A percentile compares a stretch with the other conserved stretches of the same genome.
These are phyloP conservation scores for Eueides isabella DNA, from an alignment of 1,140 invertebrate genomes.

Conservation along the genomic window DNA sequence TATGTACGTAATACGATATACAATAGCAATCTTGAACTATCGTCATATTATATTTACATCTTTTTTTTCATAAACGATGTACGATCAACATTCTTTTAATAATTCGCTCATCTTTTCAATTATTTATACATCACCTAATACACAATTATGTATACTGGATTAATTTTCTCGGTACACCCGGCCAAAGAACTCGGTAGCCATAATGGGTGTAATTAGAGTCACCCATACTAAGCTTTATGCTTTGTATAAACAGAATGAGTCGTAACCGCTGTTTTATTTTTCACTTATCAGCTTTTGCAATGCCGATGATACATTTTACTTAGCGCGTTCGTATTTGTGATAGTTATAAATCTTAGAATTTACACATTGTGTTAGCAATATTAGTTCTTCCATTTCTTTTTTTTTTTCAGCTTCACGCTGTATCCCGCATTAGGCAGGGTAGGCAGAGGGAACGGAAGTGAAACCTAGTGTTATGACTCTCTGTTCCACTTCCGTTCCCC, in stretches of 20 bases:
- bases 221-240: constrained; percentile 48
- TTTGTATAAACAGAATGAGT: constrained; percentile 49
- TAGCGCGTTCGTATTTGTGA: constrained; percentile 16
- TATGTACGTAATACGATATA: not conserved
- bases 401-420: too few species aligned
- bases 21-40: not conserved
- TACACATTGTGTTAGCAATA: not conserved
- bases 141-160: not conserved
- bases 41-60: not conserved
- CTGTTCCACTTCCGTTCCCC: too few species aligned
- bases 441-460: too few species aligned
- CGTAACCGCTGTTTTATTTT: constrained; percentile 46
- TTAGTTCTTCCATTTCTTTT: not conserved
- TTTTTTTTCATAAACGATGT: not conserved
- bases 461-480: too few species aligned
- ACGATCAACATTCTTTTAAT: not conserved
- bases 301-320: constrained; percentile 23
- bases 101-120: not conserved
- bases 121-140: constrained; percentile 8
- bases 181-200: constrained; percentile 19
- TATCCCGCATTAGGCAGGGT: too few species aligned
- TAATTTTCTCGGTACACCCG: not conserved
- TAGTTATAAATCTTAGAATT: not conserved
- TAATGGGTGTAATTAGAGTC: constrained; percentile 62
- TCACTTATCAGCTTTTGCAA: constrained; percentile 48